Evolutionary conservation across 2,888 invertebrate species (phyloP).

Genomic region (Agrotis exclamationis): DNA sequence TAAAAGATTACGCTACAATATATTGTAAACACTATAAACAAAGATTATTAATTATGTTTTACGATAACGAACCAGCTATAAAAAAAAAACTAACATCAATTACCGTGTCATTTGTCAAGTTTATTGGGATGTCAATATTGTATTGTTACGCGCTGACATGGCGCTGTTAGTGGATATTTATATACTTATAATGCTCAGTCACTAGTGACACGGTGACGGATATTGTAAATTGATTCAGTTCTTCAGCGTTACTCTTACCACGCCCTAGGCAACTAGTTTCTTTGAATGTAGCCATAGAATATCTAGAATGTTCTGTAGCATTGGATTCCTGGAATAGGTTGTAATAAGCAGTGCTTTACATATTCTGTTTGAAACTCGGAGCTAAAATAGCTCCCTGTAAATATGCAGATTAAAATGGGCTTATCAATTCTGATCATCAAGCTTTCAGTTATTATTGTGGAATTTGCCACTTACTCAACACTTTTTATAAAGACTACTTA

Average conservation of each 20-base stretch:
- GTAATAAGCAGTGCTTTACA: background rate
- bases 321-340: background rate
- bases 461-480: background rate
- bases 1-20: too few species aligned
- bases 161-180: background rate
- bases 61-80: background rate
- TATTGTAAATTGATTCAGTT: background rate
- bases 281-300: background rate
- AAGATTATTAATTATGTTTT: background rate
- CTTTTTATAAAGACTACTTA: background rate
- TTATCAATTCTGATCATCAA: background rate
- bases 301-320: background rate
- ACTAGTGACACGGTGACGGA: background rate
- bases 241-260: too few species aligned
- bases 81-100: background rate
- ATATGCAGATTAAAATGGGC: background rate
- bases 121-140: background rate
- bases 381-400: background rate
- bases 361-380: background rate
- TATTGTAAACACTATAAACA: background rate
- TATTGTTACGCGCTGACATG: background rate
- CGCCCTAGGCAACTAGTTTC: background rate
- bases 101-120: background rate
- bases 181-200: background rate
- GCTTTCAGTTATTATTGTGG: background rate